These are phyloP conservation scores for Galaxias olidus DNA, from an alignment of 2,797 vertebrate species.

Conservation along the genomic window DNA sequence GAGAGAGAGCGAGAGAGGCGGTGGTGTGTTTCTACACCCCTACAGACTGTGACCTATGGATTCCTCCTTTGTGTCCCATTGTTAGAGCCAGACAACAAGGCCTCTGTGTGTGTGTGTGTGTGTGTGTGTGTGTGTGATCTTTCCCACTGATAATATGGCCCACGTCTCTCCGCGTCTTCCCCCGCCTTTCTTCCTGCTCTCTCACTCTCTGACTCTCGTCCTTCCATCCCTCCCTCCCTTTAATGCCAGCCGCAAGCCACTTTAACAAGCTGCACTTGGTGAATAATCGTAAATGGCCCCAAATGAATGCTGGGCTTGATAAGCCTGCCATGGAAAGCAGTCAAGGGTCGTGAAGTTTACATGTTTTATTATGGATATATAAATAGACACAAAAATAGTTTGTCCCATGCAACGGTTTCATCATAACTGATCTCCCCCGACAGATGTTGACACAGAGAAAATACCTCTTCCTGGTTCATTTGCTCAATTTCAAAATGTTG, in stretches of 20 bases:
- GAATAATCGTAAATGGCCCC: too few species aligned
- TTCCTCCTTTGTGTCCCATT: background rate
- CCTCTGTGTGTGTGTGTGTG: background rate
- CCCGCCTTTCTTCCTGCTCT: background rate
- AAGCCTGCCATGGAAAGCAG: too few species aligned
- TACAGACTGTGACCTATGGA: background rate
- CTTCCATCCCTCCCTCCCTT: too few species aligned
- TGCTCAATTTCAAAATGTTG: too few species aligned
- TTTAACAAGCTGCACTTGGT: background rate
- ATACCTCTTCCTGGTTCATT: too few species aligned
- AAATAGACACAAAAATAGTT: too few species aligned
- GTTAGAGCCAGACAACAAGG: background rate
- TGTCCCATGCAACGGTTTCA: too few species aligned
- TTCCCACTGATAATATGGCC: background rate
- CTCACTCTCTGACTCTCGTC: background rate
- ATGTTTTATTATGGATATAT: too few species aligned
- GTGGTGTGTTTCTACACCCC: background rate
- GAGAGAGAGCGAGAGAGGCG: background rate
- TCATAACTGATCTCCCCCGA: too few species aligned
- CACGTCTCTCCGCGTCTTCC: background rate
- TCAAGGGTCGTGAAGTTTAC: too few species aligned
- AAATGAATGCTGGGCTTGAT: too few species aligned
- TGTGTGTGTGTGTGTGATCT: background rate
- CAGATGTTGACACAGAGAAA: too few species aligned
- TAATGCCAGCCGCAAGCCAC: background rate